Base-by-base conservation (phyloP, 2,888 invertebrate genomes). In the Phortica okadai region DNA sequence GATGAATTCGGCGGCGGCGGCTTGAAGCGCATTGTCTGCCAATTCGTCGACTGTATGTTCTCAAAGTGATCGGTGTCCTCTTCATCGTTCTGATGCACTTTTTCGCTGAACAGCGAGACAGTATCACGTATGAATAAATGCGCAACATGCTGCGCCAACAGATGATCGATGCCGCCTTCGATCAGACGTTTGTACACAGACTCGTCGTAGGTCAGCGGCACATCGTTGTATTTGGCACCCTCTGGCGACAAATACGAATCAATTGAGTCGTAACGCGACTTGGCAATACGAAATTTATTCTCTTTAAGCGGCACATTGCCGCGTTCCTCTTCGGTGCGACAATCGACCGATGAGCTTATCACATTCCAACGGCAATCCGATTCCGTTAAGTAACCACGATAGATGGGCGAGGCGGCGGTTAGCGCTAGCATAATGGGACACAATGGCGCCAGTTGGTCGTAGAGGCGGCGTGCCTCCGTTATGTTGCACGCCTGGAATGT, bases 11-110 rank as follows among this genome's bases (percentile, higher is more conserved):
- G 97, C 41, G 98, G 98, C 64, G 99, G 99, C 45, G 99, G 99
- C 92, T 99, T 99, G 92, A 99, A 99, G 59, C 98, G 94, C 98
- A 99, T 98, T 50, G 98, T 98, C 92, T 99, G 99, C 99, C 99
- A 99, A 93, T 99, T 99, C 44, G 99, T 99, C 0, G 99, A 99
- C 91, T 99, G 99, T 83, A 99, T 98, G 91, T 99, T 99, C 97
- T 99, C 99, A 93, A 99, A 99, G 92, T 99, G 99, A 91, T 99
- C 99, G 0, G 97, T 97, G 88, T 99, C 99, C 84, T 96, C 95
- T 58, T 94, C 92, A 91, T 99, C 99, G 90, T 99, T 96, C 90
- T 98, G 98, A 91, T 99, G 92, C 14, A 99, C 94, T 90, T 98
- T 98, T 92, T 99, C 99, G 25, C 96, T 95, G 93, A 98, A 99